Evolutionary conservation across 2,888 invertebrate species (phyloP), one percentile per base, ranked within the genome.

Genomic region (Himalopsyche tibetana): DNA sequence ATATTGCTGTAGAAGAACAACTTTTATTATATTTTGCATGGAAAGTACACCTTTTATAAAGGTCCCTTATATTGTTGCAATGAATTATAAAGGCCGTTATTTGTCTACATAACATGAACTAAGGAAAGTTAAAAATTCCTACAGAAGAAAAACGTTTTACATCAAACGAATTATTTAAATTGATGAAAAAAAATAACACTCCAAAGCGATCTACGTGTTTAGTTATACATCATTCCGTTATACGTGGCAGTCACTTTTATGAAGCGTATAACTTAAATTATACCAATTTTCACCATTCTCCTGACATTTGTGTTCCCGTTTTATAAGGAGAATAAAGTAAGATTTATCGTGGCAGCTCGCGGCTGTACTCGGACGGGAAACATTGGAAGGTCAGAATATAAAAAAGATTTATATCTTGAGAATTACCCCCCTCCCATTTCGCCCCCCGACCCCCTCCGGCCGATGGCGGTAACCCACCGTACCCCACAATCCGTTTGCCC

Each of bases 381-480:
- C 88, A 88, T 87, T 87, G 88, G 87, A 87, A 88, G 88, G 88
- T 88, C 88, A 88, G 88, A 88, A 87, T 88, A 88, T 88, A 88
- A 88, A 88, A 88, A 88, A 88, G 88, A 88, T 88, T 88, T 88
- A 88, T 88, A 88, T 87, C 87, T 87, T 82, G 83, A 84, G 88
- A 88, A 88, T 87, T 88, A 88, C 88, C 87, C 86, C 45, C 87
- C 80, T 19, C 55, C 80, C 85, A 63, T 63, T 63, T 56, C 56
- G n/a, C 56, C 56, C 56, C 56, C n/a, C 63, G 28, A 4, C 19
- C 19, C 28, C 63, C 63, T 28, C 15, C 19, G 19, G 63, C 19
- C 63, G 63, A 28, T 28, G 63, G 19, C 63, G 63, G 63, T 63
- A 63, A 63, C 63, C 63, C 63, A 63, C 63, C 63, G 6, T 63